Percentiles rank a stretch among this genome's conserved stretches.
These are phyloP conservation scores for Cotesia glomerata DNA, from an alignment of 1,140 invertebrate species.

Conservation along the genomic window DNA sequence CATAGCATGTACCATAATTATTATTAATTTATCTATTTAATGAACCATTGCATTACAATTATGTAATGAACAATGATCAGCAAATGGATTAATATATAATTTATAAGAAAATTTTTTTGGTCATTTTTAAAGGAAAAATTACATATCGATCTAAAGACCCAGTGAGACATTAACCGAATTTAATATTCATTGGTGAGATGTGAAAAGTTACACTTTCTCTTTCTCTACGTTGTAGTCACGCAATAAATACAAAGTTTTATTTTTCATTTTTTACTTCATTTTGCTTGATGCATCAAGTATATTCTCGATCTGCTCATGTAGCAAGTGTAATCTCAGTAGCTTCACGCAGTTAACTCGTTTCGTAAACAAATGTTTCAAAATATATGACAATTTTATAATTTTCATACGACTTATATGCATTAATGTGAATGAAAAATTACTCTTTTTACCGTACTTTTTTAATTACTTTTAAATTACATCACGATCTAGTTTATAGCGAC, in stretches of 20 bases:
- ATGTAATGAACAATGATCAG: too few species aligned
- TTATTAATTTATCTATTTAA: too few species aligned
- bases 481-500: not conserved
- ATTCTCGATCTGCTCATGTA: constrained; percentile 10
- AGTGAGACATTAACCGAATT: constrained; percentile 22
- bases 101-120: not conserved
- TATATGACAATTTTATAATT: constrained; percentile 4
- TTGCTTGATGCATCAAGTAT: not conserved
- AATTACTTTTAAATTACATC: not conserved
- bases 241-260: constrained; percentile 24
- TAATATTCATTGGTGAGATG: not conserved
- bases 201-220: constrained; percentile 29
- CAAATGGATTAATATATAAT: not conserved
- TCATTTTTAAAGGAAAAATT: not conserved
- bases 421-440: too few species aligned
- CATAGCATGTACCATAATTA: too few species aligned
- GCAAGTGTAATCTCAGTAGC: not conserved
- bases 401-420: not conserved
- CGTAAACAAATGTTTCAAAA: not conserved
- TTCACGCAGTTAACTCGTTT: too few species aligned
- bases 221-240: constrained; percentile 8
- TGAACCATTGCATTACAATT: too few species aligned
- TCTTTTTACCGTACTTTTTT: too few species aligned
- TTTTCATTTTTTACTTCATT: constrained; percentile 2
- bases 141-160: constrained; percentile 1